A percentile compares a stretch with the other conserved stretches of the same genome.
phyloP scores from a whole-genome alignment of 2,888 invertebrate species.

The Nyleta sp. region DNA sequence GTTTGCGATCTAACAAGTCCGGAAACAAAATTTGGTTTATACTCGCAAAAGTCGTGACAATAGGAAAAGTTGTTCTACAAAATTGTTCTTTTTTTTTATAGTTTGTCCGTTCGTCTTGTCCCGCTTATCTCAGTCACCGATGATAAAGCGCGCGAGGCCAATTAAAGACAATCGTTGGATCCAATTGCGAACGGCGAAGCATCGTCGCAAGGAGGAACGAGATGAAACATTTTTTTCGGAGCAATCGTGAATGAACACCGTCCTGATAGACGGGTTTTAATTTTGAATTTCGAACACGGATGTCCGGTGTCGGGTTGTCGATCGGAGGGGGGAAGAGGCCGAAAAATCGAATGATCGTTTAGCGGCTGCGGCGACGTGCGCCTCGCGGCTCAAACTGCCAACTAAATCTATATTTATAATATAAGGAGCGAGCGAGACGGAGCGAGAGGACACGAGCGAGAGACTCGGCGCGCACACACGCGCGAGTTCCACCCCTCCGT shows the following conservation, averaged over 20 bases:
- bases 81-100: neutral
- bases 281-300: no score
- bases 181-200: constrained; percentile 12
- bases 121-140: constrained; percentile 54
- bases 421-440: constrained; percentile 57
- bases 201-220: constrained; percentile 7
- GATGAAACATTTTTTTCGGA: no score
- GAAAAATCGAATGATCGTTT: constrained; percentile 39
- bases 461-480: constrained; percentile 35
- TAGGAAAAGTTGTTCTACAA: no score
- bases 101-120: constrained; percentile 2
- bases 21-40: no score
- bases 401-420: constrained; percentile 65
- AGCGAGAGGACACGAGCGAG: neutral
- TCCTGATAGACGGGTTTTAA: no score
- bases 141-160: constrained; percentile 55
- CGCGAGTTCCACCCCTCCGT: constrained; percentile 22
- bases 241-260: no score
- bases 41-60: no score
- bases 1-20: no score
- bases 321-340: neutral
- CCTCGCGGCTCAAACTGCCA: constrained; percentile 60
- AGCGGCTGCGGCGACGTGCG: constrained; percentile 45
- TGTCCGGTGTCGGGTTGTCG: neutral
- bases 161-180: constrained; percentile 50